Evolutionary conservation across 2,888 invertebrate genomes (phyloP).

Genomic region (Anticlea derivata): DNA sequence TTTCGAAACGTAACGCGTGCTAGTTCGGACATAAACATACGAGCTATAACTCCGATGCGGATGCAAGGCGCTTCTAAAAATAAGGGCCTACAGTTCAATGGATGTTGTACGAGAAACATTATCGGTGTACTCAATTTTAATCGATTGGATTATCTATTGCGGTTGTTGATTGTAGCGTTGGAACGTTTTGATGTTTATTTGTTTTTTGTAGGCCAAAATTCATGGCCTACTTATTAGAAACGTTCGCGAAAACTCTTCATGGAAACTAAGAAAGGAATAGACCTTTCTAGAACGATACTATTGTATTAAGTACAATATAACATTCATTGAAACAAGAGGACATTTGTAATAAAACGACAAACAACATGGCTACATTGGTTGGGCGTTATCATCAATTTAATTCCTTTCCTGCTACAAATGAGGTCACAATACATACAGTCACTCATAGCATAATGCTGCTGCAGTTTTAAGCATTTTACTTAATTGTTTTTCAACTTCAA

Average conservation of each 20-base stretch:
- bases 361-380: slow-evolving; percentile 56
- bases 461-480: slow-evolving; percentile 37
- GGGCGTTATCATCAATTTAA: slow-evolving; percentile 75
- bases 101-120: slow-evolving; percentile 34
- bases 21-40: slow-evolving; percentile 76
- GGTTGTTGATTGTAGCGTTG: neutral
- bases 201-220: neutral
- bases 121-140: slow-evolving; percentile 27
- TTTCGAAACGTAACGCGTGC: slow-evolving; percentile 68
- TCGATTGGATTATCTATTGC: slow-evolving; percentile 21
- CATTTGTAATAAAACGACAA: slow-evolving; percentile 34
- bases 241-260: neutral
- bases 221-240: too few relatives aligned
- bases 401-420: slow-evolving; percentile 79
- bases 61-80: slow-evolving; percentile 64
- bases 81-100: slow-evolving; percentile 55
- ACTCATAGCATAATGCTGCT: slow-evolving; percentile 44
- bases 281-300: neutral
- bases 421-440: slow-evolving; percentile 74
- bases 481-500: slow-evolving; percentile 16
- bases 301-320: neutral
- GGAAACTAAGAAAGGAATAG: neutral
- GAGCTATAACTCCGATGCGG: slow-evolving; percentile 67
- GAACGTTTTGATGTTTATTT: neutral
- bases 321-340: neutral